These are phyloP conservation scores for Byasa hedistus DNA, from an alignment of 2,888 invertebrate genomes.

Conservation along the genomic window DNA sequence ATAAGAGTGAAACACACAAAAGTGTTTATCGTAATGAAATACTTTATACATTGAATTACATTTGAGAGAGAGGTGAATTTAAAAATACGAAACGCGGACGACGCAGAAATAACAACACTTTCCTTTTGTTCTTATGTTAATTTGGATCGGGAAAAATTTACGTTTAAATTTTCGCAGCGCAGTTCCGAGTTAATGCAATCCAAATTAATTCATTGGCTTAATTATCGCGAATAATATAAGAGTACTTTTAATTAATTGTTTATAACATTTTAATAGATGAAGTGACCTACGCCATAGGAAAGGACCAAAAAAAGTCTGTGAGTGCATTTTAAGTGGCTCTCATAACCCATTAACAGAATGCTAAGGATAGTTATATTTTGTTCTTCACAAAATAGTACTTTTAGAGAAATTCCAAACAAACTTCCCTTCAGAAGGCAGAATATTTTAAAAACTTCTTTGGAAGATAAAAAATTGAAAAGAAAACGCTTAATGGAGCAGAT, in stretches of 20 bases:
- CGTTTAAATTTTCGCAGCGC: constrained; percentile 15
- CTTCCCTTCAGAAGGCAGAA: too few species aligned
- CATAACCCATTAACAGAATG: too few species aligned
- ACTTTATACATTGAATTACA: background rate
- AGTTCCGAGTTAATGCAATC: constrained; percentile 20
- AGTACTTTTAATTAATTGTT: background rate
- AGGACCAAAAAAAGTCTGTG: too few species aligned
- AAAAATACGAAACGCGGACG: constrained; percentile 8
- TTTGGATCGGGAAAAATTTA: constrained; percentile 15
- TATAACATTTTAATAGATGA: background rate
- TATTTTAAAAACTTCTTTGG: too few species aligned
- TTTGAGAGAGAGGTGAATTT: constrained; percentile 9
- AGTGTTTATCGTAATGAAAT: background rate
- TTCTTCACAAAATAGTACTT: too few species aligned
- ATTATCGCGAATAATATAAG: background rate
- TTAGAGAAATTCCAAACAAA: too few species aligned
- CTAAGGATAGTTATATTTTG: too few species aligned
- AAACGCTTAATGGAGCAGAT: too few species aligned
- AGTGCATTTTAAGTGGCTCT: too few species aligned
- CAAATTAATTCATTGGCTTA: constrained; percentile 13
- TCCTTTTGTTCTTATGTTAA: constrained; percentile 17
- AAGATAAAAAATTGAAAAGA: too few species aligned
- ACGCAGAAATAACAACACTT: constrained; percentile 5
- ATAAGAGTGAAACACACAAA: background rate
- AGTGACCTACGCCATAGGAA: background rate